Percentiles rank a stretch among this genome's conserved stretches.
These are phyloP conservation scores for Drosophila littoralis DNA, from an alignment of 1,140 invertebrate species.

Conservation along the genomic window DNA sequence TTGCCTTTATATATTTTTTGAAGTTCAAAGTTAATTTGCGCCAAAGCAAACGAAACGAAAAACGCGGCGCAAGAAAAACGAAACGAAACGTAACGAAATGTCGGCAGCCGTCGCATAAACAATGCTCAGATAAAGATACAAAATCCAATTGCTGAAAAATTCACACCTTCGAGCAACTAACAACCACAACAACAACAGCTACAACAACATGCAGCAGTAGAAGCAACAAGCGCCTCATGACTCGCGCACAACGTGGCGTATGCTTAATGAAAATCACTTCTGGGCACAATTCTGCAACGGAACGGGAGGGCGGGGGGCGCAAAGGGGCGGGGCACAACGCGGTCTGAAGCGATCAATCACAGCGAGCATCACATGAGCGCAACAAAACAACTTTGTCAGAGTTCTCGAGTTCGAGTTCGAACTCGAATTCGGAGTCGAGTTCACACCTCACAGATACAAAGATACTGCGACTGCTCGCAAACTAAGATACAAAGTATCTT, in stretches of 20 bases:
- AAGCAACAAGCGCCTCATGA: constrained; percentile 13
- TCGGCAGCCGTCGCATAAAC: constrained; percentile 41
- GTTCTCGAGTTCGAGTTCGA: constrained; percentile 1
- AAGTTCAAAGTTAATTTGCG: constrained; percentile 79
- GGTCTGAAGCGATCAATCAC: constrained; percentile 29
- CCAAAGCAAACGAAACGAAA: constrained; percentile 56
- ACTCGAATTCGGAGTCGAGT: constrained; percentile 1
- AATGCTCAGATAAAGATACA: constrained; percentile 58
- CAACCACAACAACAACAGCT: neutral
- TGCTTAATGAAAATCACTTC: constrained; percentile 49
- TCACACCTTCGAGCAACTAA: constrained; percentile 55
- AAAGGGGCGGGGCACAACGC: neutral
- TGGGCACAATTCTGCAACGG: neutral
- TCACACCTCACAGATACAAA: constrained; percentile 35
- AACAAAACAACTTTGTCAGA: neutral
- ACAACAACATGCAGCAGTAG: neutral
- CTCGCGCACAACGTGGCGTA: constrained; percentile 55
- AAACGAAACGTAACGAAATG: constrained; percentile 31
- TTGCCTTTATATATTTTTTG: constrained; percentile 45
- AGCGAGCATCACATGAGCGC: constrained; percentile 24
- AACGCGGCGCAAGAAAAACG: constrained; percentile 45
- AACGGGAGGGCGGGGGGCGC: neutral
- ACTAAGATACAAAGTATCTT: constrained; percentile 8
- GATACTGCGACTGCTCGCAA: neutral
- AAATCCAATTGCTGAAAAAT: constrained; percentile 68